A percentile compares a stretch with the other conserved stretches of the same genome.
Evolutionary conservation across 2,113 vertebrate genomes (phyloP).

Genomic region (Daphoenositta chrysoptera): DNA sequence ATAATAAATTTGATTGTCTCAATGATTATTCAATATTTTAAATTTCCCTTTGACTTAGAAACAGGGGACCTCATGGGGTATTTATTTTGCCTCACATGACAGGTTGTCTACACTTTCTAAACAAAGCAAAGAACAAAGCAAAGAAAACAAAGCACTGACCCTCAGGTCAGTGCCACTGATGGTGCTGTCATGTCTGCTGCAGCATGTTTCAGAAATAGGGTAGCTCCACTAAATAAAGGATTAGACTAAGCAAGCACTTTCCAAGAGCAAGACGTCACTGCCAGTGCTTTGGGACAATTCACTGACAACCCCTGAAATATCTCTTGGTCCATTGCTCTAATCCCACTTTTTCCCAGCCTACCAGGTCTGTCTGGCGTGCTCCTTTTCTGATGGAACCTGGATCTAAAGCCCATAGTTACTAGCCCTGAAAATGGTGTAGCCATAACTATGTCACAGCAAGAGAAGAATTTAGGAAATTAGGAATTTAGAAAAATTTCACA

Average conservation of each 20-base stretch:
- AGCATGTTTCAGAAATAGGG: too few species aligned
- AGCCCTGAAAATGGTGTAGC: accelerated
- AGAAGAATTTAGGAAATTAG: neutral
- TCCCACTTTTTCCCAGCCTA: neutral
- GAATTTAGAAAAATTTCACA: neutral
- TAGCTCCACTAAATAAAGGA: neutral
- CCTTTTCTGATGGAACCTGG: neutral
- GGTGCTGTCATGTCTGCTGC: neutral
- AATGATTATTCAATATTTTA: neutral
- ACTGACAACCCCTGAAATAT: neutral
- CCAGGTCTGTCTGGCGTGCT: neutral
- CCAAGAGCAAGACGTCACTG: neutral
- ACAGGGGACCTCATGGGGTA: accelerated
- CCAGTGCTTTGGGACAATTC: neutral
- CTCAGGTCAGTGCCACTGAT: neutral
- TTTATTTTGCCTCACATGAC: neutral
- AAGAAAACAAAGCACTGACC: too few species aligned
- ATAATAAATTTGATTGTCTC: neutral
- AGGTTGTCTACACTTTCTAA: neutral
- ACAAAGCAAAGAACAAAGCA: neutral
- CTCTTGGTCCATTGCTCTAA: accelerated
- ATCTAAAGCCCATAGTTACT: neutral
- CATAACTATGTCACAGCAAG: neutral
- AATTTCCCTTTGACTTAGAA: neutral
- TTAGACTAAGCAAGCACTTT: neutral